Base-by-base conservation (phyloP, 2,113 vertebrate genomes). In the Hemiprocne comata region DNA sequence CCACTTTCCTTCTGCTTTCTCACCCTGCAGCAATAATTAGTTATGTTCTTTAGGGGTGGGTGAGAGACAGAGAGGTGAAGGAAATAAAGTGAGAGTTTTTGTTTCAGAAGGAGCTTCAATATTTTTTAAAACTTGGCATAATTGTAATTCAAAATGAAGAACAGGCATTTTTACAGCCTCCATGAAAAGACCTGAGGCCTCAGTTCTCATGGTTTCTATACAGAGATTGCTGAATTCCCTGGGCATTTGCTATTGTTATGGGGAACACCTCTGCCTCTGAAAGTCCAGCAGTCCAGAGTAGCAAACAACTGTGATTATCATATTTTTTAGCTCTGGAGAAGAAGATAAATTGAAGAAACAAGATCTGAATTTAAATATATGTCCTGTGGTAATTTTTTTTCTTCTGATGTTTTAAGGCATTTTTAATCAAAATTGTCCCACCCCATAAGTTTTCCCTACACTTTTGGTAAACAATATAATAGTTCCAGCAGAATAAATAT, bases 11-110 rank as follows among this genome's bases (percentile, higher is more conserved):
- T 89, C 31, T 85, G 4, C 33, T 89, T 87, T 93, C 62, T 90
- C 26, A 48, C 67, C 58, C 87, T 90, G 71, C 26, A 91, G 87
- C 66, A 93, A 79, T 85, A 95, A 94, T 92, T 85, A 85, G 25
- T 76, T 73, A 34, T 29, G 64, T 74, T 86, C 85, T 95, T 95
- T 44, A 46, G 54, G 40, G 28, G 57, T 61, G 15, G 31, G 11
- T 58, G 36, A 93, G 33, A 82, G 71, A 85, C n/a, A 61, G 44
- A 62, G 10, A 87, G 13, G 54, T 75, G 53, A 80, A 72, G 31
- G 55, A 64, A 90, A 72, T 48, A 53, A 85, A 70, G 18, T 44
- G 4, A 5, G 72, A 76, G 11, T 3, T 89, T 90, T 55, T 75
- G 26, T 92, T 87, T 82, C 33, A 61, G 61, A 69, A 44, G 62